Base-by-base conservation (phyloP, 2,888 invertebrate species). In the Polyommatus icarus region DNA sequence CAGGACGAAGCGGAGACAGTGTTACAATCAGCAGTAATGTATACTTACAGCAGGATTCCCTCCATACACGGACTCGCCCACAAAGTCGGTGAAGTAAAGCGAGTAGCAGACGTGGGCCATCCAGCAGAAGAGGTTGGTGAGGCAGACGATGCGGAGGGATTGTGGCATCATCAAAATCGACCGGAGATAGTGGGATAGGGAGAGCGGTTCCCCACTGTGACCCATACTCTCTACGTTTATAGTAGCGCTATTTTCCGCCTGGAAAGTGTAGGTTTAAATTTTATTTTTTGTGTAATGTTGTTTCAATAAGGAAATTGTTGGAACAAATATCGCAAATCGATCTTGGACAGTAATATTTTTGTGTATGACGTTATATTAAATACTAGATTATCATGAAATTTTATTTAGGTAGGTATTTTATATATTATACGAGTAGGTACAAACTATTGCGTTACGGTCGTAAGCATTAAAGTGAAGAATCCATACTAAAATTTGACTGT, bases 41-140 rank as follows among this genome's bases (percentile, higher is more conserved):
- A 71, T 76, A 89, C 91, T 92, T 87, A 96, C 97, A 86, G 95
- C 96, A n/a, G 98, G 98, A 91, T 97, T 95, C 0, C 98, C 98
- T n/a, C 95, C 95, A 87, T 97, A 98, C 24, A 98, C 98, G 15
- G 97, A 96, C 90, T 98, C 98, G 0, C 98, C 98, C 1, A 98
- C 99, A 86, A 99, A 99, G 91, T 99, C 99, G 0, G 99, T 99
- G 89, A 99, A 99, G 90, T 99, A 99, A 7, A 99, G 93, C 0
- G 99, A 99, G 88, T 99, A 99, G 89, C 99, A 99, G 72, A 99
- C 98, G 83, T 99, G 97, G 0, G 99, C 98, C 98, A 99, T 99
- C 99, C 99, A 99, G 87, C 98, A 99, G 91, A 99, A 99, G 57
- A 99, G 95, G 93, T 99, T 99, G 18, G 99, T 99, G 80, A 98